These are phyloP conservation scores for Drosophila ficusphila DNA, from an alignment of 1,140 invertebrate species.

Conservation along the genomic window DNA sequence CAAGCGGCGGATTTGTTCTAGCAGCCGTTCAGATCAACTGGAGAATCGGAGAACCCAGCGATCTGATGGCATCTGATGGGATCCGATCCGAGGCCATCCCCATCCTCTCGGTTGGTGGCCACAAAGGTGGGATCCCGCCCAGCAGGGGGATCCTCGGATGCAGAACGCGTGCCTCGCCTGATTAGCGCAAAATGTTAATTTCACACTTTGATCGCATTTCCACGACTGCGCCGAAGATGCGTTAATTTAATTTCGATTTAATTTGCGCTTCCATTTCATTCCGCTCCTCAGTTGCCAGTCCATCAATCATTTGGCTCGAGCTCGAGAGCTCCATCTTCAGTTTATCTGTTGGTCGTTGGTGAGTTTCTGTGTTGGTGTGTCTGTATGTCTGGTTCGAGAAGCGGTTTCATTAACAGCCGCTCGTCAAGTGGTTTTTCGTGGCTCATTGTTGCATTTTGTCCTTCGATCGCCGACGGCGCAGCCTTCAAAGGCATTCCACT, in stretches of 20 bases:
- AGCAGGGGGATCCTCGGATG: slow-evolving; percentile 4
- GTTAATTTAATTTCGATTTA: slow-evolving; percentile 81
- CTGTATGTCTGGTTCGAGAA: slow-evolving; percentile 27
- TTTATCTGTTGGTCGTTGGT: no score
- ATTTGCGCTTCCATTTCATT: slow-evolving; percentile 44
- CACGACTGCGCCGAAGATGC: slow-evolving; percentile 55
- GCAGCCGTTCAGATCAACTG: slow-evolving; percentile 33
- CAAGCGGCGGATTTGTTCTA: slow-evolving; percentile 46
- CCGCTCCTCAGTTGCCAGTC: slow-evolving; percentile 27
- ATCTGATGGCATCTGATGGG: not conserved
- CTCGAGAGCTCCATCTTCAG: not conserved
- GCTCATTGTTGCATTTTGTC: slow-evolving; percentile 75
- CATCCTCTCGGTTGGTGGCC: slow-evolving; percentile 22
- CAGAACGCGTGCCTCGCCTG: slow-evolving; percentile 66
- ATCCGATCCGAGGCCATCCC: no score
- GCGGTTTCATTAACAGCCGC: slow-evolving; percentile 59
- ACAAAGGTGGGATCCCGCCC: slow-evolving; percentile 19
- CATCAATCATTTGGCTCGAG: slow-evolving; percentile 61
- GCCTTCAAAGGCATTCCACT: slow-evolving; percentile 73
- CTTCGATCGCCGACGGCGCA: slow-evolving; percentile 46
- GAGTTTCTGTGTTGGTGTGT: no score
- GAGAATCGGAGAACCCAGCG: not conserved
- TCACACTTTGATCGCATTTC: slow-evolving; percentile 78
- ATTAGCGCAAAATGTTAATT: slow-evolving; percentile 79
- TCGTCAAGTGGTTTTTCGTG: slow-evolving; percentile 66